Percentiles rank a stretch among this genome's conserved stretches.
Evolutionary conservation across 1,140 invertebrate species (phyloP).

Genomic region (Tribolium castaneum): DNA sequence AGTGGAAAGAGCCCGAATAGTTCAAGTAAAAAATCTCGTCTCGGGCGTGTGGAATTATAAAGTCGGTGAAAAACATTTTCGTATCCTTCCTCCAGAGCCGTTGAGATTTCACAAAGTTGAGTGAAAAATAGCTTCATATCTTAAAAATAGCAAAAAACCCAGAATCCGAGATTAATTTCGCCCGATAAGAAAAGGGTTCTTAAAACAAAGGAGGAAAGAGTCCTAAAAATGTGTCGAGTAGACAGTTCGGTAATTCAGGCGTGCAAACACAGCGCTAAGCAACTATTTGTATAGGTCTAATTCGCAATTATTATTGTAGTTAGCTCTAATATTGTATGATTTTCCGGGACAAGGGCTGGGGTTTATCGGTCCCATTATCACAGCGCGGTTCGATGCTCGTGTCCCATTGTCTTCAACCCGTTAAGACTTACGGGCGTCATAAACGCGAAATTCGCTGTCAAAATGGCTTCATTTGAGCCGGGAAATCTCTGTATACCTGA

Average conservation of each 20-base stretch:
- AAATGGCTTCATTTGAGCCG: background rate
- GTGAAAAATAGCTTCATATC: constrained; percentile 6
- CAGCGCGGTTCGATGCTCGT: constrained; percentile 9
- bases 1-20: background rate
- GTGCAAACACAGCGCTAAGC: constrained; percentile 4
- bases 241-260: constrained; percentile 7
- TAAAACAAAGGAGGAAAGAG: background rate
- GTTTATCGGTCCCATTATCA: constrained; percentile 23
- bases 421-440: constrained; percentile 18
- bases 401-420: constrained; percentile 19
- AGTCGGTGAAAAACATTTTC: background rate
- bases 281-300: constrained; percentile 36
- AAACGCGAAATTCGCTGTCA: constrained; percentile 9
- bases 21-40: background rate
- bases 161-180: background rate
- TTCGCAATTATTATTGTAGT: constrained; percentile 29
- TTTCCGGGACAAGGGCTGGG: constrained; percentile 6
- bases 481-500: background rate
- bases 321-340: constrained; percentile 30
- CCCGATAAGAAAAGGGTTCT: background rate
- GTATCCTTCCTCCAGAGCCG: background rate
- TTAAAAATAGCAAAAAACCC: background rate
- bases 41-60: background rate
- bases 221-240: background rate
- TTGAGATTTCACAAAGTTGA: constrained; percentile 14